These are phyloP conservation scores for Quiscalus mexicanus DNA, from an alignment of 2,113 vertebrate genomes.

Conservation along the genomic window DNA sequence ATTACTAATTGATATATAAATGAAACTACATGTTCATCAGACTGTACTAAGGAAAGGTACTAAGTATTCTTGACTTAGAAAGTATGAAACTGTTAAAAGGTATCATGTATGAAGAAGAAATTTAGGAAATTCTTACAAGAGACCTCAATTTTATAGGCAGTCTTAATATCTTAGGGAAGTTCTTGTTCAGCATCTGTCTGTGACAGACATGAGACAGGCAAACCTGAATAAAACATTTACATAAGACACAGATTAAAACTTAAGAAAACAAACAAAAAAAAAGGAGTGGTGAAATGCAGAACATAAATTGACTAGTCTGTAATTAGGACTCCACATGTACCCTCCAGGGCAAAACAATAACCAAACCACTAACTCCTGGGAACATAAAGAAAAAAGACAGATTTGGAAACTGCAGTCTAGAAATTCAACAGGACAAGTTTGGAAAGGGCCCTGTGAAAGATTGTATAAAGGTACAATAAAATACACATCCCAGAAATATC, in stretches of 20 bases:
- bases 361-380: not conserved
- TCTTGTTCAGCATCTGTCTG: not conserved
- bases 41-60: not conserved
- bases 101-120: not conserved
- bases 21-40: not conserved
- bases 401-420: not conserved
- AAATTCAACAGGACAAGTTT: not conserved
- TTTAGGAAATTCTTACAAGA: not conserved
- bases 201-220: not conserved
- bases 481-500: not conserved
- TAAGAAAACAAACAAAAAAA: not conserved
- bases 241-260: not conserved
- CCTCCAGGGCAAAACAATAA: not conserved
- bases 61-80: not conserved
- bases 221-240: not conserved
- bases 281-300: not conserved
- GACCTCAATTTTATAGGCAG: not conserved
- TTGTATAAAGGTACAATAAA: not conserved
- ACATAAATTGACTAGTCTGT: not conserved
- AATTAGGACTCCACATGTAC: not conserved
- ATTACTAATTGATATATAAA: not conserved
- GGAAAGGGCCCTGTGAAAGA: not conserved
- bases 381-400: not conserved
- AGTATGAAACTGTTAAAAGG: not conserved
- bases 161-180: not conserved